A percentile compares a stretch with the other conserved stretches of the same genome.
These are phyloP conservation scores for Miniopterus natalensis DNA, from an alignment of 2,113 vertebrate species.

Conservation along the genomic window DNA sequence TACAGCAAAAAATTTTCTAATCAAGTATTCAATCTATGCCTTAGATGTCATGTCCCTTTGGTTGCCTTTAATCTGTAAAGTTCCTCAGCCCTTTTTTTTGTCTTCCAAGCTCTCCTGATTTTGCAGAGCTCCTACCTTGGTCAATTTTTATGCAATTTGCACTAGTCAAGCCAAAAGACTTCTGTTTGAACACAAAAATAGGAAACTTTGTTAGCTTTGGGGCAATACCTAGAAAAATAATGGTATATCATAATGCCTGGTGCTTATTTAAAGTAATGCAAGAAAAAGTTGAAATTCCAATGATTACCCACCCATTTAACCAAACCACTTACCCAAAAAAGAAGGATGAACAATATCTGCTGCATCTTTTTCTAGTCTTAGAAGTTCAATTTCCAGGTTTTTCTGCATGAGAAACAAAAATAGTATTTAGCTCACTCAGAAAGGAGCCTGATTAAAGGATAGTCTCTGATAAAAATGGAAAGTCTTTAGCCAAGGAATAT, in stretches of 20 bases:
- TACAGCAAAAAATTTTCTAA: not conserved
- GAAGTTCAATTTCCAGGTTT: constrained; percentile 91
- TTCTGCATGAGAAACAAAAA: constrained; percentile 87
- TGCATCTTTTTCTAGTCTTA: constrained; percentile 90
- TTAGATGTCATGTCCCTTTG: not conserved
- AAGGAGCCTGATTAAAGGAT: constrained; percentile 18
- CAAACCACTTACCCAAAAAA: constrained; percentile 91
- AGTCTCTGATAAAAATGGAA: not conserved
- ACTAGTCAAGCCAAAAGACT: constrained; percentile 40
- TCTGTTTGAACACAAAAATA: constrained; percentile 25
- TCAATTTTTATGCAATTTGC: not conserved
- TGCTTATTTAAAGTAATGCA: constrained; percentile 47
- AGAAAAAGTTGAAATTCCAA: constrained; percentile 58
- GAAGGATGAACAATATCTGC: constrained; percentile 91
- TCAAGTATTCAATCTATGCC: constrained; percentile 22
- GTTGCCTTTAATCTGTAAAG: not conserved
- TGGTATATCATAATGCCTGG: not conserved
- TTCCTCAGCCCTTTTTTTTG: not conserved
- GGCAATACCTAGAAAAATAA: constrained; percentile 36
- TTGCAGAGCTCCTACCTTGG: not conserved
- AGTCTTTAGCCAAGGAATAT: not conserved
- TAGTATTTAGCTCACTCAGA: constrained; percentile 59
- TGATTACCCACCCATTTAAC: not conserved
- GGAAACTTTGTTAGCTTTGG: not conserved
- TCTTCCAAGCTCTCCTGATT: constrained; percentile 9